Base-by-base conservation (phyloP, 2,888 invertebrate genomes). In the Pedicia rivosa region DNA sequence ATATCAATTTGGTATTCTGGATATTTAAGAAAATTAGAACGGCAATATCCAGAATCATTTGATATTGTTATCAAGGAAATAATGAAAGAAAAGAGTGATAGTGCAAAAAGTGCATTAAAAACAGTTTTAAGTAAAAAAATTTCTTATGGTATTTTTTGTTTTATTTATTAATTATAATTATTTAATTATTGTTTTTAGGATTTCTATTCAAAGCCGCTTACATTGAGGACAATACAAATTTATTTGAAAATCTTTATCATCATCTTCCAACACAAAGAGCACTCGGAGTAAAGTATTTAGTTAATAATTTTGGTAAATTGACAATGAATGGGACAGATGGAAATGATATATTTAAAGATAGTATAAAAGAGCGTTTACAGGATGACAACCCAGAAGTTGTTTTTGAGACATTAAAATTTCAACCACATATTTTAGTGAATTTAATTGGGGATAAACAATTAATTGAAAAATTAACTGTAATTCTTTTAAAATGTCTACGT, bases 161-260 rank as follows among this genome's bases (percentile, higher is more conserved):
- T 34, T 22, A 4, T 27, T 32, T 20, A 16, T 36, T 29, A n/a
- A 16, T 16, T 16, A 17, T 8, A 20, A 16, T 13, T 19, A 27
- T 17, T 12, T 17, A n/a, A 16, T 19, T 29, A 28, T 41, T 33
- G 19, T 28, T 44, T 46, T 19, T 41, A 47, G 67, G 66, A 12
- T 70, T 69, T 42, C 68, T 70, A 41, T 65, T 72, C 2, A 67
- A 69, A 28, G 63, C 68, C 0, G 60, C 64, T 1, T 67, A 68
- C 41, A 63, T 64, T 51, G 56, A 67, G 9, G 65, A 65, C 33
- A 63, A 63, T 1, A 64, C 62, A 25, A 64, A 68, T 36, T 62
- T 79, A 1, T 73, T 78, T 47, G 71, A 79, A 50, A 75, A 76
- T 44, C 57, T 88, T 1, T 78, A 82, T 48, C 82, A 90, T 55